A percentile compares a stretch with the other conserved stretches of the same genome.
Conservation (phyloP, 1,140 invertebrate species). For the Elymnias hypermnestra region DNA sequence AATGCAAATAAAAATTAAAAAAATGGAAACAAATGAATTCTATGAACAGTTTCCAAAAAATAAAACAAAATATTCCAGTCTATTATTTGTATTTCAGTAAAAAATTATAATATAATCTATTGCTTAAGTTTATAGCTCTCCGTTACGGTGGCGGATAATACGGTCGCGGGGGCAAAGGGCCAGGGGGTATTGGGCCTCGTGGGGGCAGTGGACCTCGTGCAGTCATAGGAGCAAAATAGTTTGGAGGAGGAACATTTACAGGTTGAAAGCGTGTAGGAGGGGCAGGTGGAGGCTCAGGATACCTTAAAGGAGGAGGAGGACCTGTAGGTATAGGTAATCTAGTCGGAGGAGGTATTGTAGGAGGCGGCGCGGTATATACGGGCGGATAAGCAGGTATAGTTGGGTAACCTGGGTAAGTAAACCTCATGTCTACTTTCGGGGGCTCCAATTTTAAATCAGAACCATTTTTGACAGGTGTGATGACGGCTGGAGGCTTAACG, state of each 20-base stretch:
- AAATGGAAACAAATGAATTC: too few species aligned
- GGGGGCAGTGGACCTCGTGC: slow-evolving; percentile 43
- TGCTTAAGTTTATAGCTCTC: slow-evolving; percentile 28
- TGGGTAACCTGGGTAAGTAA: slow-evolving; percentile 42
- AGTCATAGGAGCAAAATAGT: slow-evolving; percentile 49
- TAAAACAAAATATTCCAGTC: slow-evolving; percentile 35
- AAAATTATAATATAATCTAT: slow-evolving; percentile 57
- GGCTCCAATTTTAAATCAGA: slow-evolving; percentile 51
- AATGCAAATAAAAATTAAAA: too few species aligned
- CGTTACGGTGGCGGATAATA: slow-evolving; percentile 71
- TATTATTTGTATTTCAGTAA: slow-evolving; percentile 58
- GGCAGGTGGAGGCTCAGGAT: slow-evolving; percentile 39
- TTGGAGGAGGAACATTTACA: slow-evolving; percentile 54
- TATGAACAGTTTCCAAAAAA: slow-evolving; percentile 11
- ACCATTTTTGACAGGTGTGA: slow-evolving; percentile 63
- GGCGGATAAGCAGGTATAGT: slow-evolving; percentile 44
- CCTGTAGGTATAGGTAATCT: slow-evolving; percentile 31
- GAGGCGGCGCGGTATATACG: slow-evolving; percentile 54
- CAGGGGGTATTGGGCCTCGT: slow-evolving; percentile 28
- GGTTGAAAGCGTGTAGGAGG: slow-evolving; percentile 42
- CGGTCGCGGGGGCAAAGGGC: slow-evolving; percentile 51
- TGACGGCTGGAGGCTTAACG: slow-evolving; percentile 43
- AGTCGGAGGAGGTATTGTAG: slow-evolving; percentile 29
- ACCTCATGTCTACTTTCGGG: slow-evolving; percentile 51
- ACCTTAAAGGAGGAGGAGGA: slow-evolving; percentile 37